Evolutionary conservation across 2,888 invertebrate genomes (phyloP).

Genomic region (Parnassius orleans): DNA sequence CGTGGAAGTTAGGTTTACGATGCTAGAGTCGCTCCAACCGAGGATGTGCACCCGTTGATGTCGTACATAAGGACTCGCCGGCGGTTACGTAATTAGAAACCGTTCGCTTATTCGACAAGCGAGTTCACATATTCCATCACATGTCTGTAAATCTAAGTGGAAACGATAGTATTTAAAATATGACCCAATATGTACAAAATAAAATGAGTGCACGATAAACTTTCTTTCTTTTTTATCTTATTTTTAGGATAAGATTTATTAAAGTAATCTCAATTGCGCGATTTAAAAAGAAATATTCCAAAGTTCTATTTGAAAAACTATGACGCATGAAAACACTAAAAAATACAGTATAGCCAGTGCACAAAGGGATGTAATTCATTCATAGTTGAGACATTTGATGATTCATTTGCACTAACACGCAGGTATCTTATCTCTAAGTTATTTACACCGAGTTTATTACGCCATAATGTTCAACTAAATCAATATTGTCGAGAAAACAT

Average conservation of each 20-base stretch:
- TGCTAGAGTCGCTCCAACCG: conserved; percentile 52
- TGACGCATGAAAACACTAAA: conserved; percentile 1
- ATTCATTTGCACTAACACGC: not conserved
- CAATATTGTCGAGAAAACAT: conserved; percentile 13
- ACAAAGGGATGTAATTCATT: conserved; percentile 9
- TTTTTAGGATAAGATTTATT: too few relatives aligned
- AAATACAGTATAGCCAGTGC: not conserved
- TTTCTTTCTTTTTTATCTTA: too few relatives aligned
- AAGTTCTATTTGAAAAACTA: conserved; percentile 1
- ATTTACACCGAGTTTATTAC: conserved; percentile 5
- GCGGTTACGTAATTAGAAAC: conserved; percentile 21
- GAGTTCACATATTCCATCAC: too few relatives aligned
- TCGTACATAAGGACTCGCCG: conserved; percentile 55
- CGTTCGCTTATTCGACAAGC: not conserved
- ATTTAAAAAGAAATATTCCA: not conserved
- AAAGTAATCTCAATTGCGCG: too few relatives aligned
- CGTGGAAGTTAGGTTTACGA: conserved; percentile 49
- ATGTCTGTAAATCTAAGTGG: too few relatives aligned
- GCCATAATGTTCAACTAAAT: conserved; percentile 6
- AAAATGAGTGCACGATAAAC: too few relatives aligned
- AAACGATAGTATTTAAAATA: too few relatives aligned
- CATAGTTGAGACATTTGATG: conserved; percentile 8
- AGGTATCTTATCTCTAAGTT: conserved; percentile 14
- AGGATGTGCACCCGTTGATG: conserved; percentile 64
- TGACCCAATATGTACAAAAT: too few relatives aligned